Evolutionary conservation across 2,797 vertebrate species (phyloP).

Genomic region (Lemur catta): DNA sequence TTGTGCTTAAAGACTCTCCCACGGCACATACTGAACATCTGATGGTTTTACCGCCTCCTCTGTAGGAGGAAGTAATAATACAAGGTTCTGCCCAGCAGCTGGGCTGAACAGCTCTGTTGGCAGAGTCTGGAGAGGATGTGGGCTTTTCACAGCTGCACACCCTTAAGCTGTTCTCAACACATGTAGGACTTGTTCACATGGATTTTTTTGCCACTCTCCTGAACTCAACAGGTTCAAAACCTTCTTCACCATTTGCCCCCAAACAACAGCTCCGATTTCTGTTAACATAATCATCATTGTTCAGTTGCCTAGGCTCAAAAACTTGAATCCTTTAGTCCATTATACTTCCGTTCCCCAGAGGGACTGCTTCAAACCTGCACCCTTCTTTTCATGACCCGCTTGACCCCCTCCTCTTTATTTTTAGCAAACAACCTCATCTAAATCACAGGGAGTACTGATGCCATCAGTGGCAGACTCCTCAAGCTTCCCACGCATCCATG

Average conservation of each 20-base stretch:
- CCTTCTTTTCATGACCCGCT: neutral
- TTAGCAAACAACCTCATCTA: neutral
- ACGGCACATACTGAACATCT: neutral
- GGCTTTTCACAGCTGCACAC: neutral
- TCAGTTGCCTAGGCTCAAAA: neutral
- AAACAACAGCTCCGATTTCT: neutral
- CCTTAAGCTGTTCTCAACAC: neutral
- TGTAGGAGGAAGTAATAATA: neutral
- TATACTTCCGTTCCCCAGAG: neutral
- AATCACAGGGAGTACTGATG: neutral
- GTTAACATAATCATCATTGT: neutral
- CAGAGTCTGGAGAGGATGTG: neutral
- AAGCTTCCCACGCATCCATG: neutral
- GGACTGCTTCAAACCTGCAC: neutral
- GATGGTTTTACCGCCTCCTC: neutral
- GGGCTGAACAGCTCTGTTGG: neutral
- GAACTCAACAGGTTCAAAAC: neutral
- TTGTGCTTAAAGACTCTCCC: neutral
- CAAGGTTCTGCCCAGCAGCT: neutral
- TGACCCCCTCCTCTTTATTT: neutral
- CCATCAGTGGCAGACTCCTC: neutral
- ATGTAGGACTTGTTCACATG: neutral
- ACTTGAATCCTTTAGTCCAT: neutral
- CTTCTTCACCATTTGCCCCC: neutral
- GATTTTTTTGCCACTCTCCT: neutral